Conservation (phyloP, 2,797 vertebrate species). For the Carduelis carduelis region DNA sequence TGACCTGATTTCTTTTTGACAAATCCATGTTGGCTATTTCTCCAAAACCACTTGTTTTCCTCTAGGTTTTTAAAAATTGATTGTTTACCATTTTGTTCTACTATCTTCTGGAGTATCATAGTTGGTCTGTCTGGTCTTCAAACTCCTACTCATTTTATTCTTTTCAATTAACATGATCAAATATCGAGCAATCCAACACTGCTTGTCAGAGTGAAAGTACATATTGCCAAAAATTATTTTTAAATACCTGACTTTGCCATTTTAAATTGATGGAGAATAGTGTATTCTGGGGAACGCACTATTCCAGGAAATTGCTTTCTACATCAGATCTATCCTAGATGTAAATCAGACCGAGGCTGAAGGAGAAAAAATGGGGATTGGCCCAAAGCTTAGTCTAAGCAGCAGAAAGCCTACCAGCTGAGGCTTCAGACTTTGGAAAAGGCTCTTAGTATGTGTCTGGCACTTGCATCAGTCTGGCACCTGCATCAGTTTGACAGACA, state of each 20-base stretch:
- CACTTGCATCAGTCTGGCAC: constrained; percentile 44
- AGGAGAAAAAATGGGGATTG: background rate
- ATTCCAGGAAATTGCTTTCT: background rate
- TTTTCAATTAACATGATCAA: background rate
- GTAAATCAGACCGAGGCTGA: background rate
- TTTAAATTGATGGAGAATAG: background rate
- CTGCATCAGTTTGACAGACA: constrained; percentile 39
- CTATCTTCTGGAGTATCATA: background rate
- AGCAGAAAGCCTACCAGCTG: background rate
- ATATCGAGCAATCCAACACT: background rate
- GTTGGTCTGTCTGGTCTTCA: background rate
- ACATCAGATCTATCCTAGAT: background rate
- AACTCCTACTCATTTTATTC: background rate
- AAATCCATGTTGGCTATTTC: background rate
- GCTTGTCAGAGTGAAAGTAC: background rate
- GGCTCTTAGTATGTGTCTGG: constrained; percentile 16
- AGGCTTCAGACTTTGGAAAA: constrained; percentile 28
- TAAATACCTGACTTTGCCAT: background rate
- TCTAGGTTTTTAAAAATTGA: background rate
- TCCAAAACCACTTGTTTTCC: background rate
- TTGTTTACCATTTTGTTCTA: background rate
- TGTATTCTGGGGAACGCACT: background rate
- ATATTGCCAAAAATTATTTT: background rate
- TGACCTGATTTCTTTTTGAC: background rate
- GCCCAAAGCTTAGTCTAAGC: background rate